Evolutionary conservation across 2,113 vertebrate species (phyloP), one percentile per base, ranked within the genome.

Genomic region (Caloenas nicobarica): DNA sequence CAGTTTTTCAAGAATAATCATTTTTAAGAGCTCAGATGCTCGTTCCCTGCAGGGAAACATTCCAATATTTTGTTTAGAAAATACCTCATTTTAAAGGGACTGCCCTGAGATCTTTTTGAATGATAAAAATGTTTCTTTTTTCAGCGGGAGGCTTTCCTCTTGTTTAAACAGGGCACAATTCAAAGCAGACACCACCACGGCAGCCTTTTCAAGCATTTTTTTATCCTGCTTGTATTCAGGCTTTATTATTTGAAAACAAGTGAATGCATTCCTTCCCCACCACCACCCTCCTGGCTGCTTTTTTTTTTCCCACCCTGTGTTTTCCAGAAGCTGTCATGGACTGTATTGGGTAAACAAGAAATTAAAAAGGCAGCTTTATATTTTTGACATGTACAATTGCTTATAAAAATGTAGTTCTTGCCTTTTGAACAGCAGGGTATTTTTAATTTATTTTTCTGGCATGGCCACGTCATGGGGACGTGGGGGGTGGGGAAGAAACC

Each of bases 51-150:
- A 87, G 96, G 96, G 84, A 88, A 91, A 78, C 91, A 69, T 95
- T 95, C 91, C 92, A 58, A 51, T 92, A 88, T 93, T 96, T 95
- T 95, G 93, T 95, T 95, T 96, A 88, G 95, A 97, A 96, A 96
- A 97, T 91, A 83, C 79, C 84, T 96, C 62, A 76, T 97, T 96
- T 96, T 93, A 79, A 82, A 94, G 81, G 73, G 93, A 70, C 93
- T 89, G 86, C 81, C 86, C 70, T 85, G 88, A 97, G 96, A 96
- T 96, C 91, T 87, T 93, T 96, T 18, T 89, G 73, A 65, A 85
- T 85, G 95, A 96, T 97, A 96, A 97, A 96, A 79, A 79, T 96
- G 91, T 95, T 94, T 86, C 79, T 97, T 94, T 97, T 91, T 97
- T 68, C 95, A 33, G 93, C 94, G 88, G 95, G 94, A 96, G 92